These are phyloP conservation scores for Takifugu flavidus DNA, from an alignment of 2,113 vertebrate genomes.

Conservation along the genomic window DNA sequence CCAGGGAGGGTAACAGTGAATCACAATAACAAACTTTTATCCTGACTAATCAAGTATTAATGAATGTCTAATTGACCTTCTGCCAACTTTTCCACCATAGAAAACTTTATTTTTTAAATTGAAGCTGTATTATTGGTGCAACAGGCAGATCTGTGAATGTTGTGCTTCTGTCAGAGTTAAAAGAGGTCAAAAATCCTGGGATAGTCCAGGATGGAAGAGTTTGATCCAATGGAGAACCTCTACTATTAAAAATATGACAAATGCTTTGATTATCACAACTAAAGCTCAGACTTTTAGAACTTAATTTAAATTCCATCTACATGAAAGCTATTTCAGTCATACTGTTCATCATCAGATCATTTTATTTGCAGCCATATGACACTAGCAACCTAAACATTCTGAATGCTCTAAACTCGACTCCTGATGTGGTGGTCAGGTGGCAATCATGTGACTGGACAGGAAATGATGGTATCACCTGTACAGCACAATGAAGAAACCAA, in stretches of 20 bases:
- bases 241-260: background rate
- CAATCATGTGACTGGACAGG: no score
- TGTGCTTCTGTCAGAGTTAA: slow-evolving; percentile 26
- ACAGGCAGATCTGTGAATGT: slow-evolving; percentile 32
- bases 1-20: slow-evolving; percentile 10
- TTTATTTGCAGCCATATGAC: no score
- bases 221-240: slow-evolving; percentile 2
- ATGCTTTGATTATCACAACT: background rate
- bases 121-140: background rate
- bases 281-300: background rate
- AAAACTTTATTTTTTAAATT: background rate
- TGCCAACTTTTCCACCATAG: background rate
- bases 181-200: slow-evolving; percentile 28
- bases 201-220: slow-evolving; percentile 6
- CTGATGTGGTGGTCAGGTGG: no score
- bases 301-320: background rate
- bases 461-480: no score
- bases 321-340: no score
- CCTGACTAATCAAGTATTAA: slow-evolving; percentile 7
- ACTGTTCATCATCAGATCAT: no score
- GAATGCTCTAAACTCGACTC: no score
- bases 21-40: slow-evolving; percentile 14
- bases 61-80: slow-evolving; percentile 3
- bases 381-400: no score
- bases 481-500: no score